These are phyloP conservation scores for Phyllostomus hastatus DNA, from an alignment of 2,113 vertebrate species.

Conservation along the genomic window DNA sequence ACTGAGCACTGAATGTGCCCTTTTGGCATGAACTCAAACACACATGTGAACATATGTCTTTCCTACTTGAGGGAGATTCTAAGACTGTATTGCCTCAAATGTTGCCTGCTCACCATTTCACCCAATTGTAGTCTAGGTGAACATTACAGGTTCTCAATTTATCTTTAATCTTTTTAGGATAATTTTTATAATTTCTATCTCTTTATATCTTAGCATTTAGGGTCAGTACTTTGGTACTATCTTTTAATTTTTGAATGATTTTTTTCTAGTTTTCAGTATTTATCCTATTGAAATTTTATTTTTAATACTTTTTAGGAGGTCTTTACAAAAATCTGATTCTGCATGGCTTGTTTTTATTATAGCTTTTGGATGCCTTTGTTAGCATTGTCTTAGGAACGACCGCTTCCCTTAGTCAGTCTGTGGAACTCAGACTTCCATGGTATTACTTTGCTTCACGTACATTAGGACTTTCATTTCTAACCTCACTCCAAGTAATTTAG, in stretches of 20 bases:
- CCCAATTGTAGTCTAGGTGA: too few species aligned
- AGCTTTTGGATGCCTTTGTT: not conserved
- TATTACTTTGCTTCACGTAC: not conserved
- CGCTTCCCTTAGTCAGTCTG: not conserved
- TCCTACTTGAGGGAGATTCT: too few species aligned
- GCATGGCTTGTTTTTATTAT: not conserved
- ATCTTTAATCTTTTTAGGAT: not conserved
- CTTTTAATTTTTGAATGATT: not conserved
- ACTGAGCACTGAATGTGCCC: not conserved
- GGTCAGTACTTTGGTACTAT: not conserved
- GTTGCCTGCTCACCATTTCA: not conserved
- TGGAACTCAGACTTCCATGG: not conserved
- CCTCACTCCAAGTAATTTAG: not conserved
- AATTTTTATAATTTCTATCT: not conserved
- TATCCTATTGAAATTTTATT: not conserved
- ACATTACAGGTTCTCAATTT: fast-evolving
- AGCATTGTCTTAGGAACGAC: not conserved
- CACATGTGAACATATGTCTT: fast-evolving
- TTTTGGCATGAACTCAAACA: fast-evolving
- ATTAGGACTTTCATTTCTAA: not conserved
- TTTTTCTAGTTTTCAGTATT: not conserved
- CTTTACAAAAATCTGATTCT: not conserved
- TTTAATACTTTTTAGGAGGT: not conserved
- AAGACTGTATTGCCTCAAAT: fast-evolving
- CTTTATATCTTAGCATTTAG: not conserved